Conservation (phyloP, 2,797 vertebrate genomes). For the Sandelia bainsii region DNA sequence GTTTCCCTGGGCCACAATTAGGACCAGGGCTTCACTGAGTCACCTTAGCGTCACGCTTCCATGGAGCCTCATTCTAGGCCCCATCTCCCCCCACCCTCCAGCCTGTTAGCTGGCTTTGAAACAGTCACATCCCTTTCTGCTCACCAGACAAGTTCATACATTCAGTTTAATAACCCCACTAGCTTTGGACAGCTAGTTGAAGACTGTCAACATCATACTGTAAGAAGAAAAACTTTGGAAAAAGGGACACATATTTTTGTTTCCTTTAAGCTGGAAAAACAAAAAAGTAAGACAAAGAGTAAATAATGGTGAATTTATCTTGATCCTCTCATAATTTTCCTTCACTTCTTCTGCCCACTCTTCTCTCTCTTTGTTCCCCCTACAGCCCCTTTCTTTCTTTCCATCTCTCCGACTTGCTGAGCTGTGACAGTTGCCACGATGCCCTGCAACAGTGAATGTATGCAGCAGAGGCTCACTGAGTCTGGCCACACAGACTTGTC, state of each 20-base stretch:
- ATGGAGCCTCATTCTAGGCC: constrained; percentile 37
- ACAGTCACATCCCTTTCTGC: constrained; percentile 28
- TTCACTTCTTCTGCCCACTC: background rate
- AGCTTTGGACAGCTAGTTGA: constrained; percentile 1
- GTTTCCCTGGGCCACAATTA: constrained; percentile 83
- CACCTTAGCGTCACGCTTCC: constrained; percentile 65
- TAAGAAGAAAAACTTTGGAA: background rate
- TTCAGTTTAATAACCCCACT: constrained; percentile 19
- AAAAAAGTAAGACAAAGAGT: constrained; percentile 14
- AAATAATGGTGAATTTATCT: constrained; percentile 11
- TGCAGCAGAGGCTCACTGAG: constrained; percentile 87
- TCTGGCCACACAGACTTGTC: constrained; percentile 88
- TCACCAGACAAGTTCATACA: constrained; percentile 30
- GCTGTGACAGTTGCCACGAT: constrained; percentile 87
- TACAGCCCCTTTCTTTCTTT: constrained; percentile 16
- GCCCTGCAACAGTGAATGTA: constrained; percentile 90
- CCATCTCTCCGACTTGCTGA: constrained; percentile 36
- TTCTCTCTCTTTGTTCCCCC: constrained; percentile 18
- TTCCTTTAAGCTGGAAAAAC: constrained; percentile 6
- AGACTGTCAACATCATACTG: constrained; percentile 5
- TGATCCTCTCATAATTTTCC: background rate
- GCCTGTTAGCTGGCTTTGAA: constrained; percentile 34
- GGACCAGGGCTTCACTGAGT: constrained; percentile 71
- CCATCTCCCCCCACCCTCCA: constrained; percentile 13
- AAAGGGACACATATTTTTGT: background rate